Evolutionary conservation across 2,888 invertebrate genomes (phyloP), one percentile per base, ranked within the genome.

Genomic region (Pomacea canaliculata): DNA sequence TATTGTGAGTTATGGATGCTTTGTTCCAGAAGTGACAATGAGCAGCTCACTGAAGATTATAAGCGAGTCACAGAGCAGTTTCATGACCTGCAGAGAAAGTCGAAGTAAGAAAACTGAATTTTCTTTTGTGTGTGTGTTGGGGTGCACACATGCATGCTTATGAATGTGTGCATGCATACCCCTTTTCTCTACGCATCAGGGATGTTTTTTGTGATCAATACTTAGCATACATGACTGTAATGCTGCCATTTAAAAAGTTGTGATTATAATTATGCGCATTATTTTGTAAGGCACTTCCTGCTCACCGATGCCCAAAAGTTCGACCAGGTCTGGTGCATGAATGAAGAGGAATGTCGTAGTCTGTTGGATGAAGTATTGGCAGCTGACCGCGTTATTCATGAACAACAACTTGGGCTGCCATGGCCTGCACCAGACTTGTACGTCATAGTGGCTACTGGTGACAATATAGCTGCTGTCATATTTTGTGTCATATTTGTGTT

Each of bases 41-140:
- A 93, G 16, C 94, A 93, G 85, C 92, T 96, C 0, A 93, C 93
- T 0, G 92, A 93, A 0, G 95, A 96, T 85, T 94, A 91, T 82
- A 90, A 90, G 79, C 83, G 90, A 60, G 89, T 91, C 51, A 89
- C 89, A 51, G 90, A 90, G 79, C 90, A 90, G 82, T 91, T 91
- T 81, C 82, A 85, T 73, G 90, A 91, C 74, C 82, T 91, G 51
- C 90, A 91, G 84, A 89, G 86, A 80, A 91, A 90, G 77, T 89
- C 91, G 18, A 90, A 89, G 90, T 91, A 82, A 82, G 82, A 76
- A n/a, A 23, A 59, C 3, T 65, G 5, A 51, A 1, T 18, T 27
- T 62, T 12, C 23, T 23, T 19, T 48, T 49, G 48, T 19, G 48
- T 49, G 51, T 56, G 51, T 56, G 9, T 68, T 72, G 37, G 37